phyloP scores from a whole-genome alignment of 37 sponge, comb jelly and placozoan genomes.

The Mnemiopsis leidyi region DNA sequence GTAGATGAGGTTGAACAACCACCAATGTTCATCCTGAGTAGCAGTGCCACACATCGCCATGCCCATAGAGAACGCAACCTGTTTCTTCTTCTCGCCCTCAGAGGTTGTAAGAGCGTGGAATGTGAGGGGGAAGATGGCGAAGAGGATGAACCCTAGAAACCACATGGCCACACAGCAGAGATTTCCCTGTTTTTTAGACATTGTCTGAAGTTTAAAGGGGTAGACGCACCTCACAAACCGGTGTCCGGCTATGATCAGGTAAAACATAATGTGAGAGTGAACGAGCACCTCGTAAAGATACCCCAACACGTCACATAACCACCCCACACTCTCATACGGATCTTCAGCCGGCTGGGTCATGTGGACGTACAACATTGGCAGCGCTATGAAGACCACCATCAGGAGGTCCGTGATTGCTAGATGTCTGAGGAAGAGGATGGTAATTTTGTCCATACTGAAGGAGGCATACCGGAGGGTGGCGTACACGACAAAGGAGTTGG shows the following conservation, averaged over 20 bases:
- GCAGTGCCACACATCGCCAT: background rate
- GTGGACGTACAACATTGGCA: background rate
- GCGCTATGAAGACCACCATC: background rate
- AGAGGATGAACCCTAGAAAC: background rate
- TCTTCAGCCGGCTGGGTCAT: background rate
- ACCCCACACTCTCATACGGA: background rate
- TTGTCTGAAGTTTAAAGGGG: background rate
- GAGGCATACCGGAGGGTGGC: background rate
- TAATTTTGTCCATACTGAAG: background rate
- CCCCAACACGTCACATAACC: background rate
- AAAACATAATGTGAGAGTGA: background rate
- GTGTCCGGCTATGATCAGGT: background rate
- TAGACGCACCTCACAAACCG: background rate
- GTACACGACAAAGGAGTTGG: background rate
- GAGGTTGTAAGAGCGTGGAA: background rate
- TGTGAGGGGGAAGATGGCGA: background rate
- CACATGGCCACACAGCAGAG: background rate
- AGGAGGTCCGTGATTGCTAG: background rate
- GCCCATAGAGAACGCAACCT: background rate
- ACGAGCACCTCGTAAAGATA: background rate
- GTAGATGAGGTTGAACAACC: background rate
- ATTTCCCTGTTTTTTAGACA: background rate
- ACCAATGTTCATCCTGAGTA: background rate
- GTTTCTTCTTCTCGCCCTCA: background rate
- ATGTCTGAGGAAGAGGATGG: background rate